Conservation (phyloP, 2,113 vertebrate species). For the Tapirus terrestris region DNA sequence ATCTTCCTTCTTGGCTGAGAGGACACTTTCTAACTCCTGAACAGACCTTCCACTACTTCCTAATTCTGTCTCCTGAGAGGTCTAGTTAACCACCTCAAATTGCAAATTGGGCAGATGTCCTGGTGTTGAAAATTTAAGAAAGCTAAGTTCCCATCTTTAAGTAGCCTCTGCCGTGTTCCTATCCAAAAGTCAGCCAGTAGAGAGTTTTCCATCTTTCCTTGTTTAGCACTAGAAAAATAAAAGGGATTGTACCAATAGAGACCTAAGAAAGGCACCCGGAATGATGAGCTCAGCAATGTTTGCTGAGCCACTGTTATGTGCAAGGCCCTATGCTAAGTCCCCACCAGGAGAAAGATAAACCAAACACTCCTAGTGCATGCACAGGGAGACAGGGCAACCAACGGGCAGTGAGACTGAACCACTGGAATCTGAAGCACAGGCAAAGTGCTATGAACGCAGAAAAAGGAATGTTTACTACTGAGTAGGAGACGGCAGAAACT, state of each 20-base stretch:
- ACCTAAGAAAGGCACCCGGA: not conserved
- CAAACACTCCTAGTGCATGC: not conserved
- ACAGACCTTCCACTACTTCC: not conserved
- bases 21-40: not conserved
- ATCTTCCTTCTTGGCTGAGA: not conserved
- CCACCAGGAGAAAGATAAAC: not conserved
- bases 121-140: constrained; percentile 33
- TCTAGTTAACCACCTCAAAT: not conserved
- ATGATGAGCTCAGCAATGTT: not conserved
- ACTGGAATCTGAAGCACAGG: not conserved
- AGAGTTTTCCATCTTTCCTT: not conserved
- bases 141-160: not conserved
- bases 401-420: no score
- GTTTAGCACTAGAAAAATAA: not conserved
- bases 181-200: not conserved
- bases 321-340: not conserved
- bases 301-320: not conserved
- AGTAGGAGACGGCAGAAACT: not conserved
- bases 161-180: not conserved
- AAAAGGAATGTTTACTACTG: not conserved
- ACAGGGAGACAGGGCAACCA: not conserved
- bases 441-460: not conserved
- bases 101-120: not conserved
- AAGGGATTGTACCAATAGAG: not conserved
- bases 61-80: not conserved